Percentiles rank a stretch among this genome's conserved stretches.
These are phyloP conservation scores for Meandrusa payeni DNA, from an alignment of 2,888 invertebrate genomes.

Conservation along the genomic window DNA sequence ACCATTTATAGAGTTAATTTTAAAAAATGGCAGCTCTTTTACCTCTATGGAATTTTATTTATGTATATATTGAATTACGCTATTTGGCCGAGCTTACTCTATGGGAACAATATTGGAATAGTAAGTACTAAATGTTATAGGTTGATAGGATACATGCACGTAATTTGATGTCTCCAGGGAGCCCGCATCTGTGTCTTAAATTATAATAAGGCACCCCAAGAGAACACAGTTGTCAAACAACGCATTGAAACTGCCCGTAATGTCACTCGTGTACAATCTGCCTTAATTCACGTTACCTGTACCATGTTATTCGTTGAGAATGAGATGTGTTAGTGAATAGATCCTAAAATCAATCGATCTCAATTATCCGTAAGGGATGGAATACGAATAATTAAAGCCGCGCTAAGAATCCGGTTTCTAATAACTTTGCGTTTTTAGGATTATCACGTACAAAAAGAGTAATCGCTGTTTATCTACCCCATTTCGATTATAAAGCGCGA, in stretches of 20 bases:
- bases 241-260: conserved; percentile 44
- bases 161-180: conserved; percentile 35
- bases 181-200: conserved; percentile 44
- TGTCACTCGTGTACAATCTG: conserved; percentile 54
- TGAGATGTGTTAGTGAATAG: conserved; percentile 67
- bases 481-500: too few species aligned
- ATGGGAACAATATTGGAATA: conserved; percentile 75
- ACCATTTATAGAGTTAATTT: conserved; percentile 17
- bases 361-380: conserved; percentile 72
- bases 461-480: too few species aligned
- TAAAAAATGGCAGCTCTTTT: conserved; percentile 64
- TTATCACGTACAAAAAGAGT: too few species aligned
- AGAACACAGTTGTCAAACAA: conserved; percentile 29
- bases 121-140: conserved; percentile 39
- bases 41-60: conserved; percentile 43
- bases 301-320: conserved; percentile 66
- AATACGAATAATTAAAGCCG: conserved; percentile 53
- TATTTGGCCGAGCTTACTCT: conserved; percentile 73
- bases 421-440: too few species aligned
- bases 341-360: conserved; percentile 73
- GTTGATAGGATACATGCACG: conserved; percentile 52
- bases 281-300: conserved; percentile 78
- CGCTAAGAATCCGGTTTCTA: too few species aligned
- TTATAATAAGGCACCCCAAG: conserved; percentile 26
- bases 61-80: conserved; percentile 38